These are phyloP conservation scores for Parnassius orleans DNA, from an alignment of 2,888 invertebrate species.

Conservation along the genomic window DNA sequence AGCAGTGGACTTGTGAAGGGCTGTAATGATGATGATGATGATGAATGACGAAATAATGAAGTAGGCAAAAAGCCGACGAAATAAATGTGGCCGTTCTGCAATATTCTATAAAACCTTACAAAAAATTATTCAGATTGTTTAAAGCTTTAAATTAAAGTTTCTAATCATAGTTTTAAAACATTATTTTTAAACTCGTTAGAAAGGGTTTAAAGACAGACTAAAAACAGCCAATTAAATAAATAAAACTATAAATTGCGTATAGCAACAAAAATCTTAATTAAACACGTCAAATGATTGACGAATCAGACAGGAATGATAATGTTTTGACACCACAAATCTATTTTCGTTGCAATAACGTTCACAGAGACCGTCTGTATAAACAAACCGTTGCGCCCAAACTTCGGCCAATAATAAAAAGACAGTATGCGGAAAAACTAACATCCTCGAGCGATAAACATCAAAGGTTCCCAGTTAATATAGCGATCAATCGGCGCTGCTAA, in stretches of 20 bases:
- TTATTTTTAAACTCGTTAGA: background rate
- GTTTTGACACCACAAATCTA: slow-evolving; percentile 77
- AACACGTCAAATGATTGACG: slow-evolving; percentile 39
- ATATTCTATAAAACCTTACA: too few relatives aligned
- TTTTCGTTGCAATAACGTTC: slow-evolving; percentile 62
- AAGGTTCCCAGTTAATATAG: slow-evolving; percentile 67
- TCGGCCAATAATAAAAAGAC: slow-evolving; percentile 79
- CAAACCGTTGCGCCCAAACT: slow-evolving; percentile 76
- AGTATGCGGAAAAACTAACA: slow-evolving; percentile 81
- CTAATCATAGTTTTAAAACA: background rate
- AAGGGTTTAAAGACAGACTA: background rate
- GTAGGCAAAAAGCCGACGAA: too few relatives aligned
- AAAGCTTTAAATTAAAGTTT: background rate
- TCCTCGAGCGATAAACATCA: slow-evolving; percentile 74
- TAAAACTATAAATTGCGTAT: background rate
- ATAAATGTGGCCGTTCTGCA: too few relatives aligned
- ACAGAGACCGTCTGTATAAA: slow-evolving; percentile 70
- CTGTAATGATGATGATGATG: too few relatives aligned
- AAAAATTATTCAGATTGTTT: too few relatives aligned
- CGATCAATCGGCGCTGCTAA: slow-evolving; percentile 69
- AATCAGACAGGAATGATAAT: slow-evolving; percentile 63
- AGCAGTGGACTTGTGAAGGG: too few relatives aligned
- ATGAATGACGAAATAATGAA: too few relatives aligned
- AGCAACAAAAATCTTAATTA: slow-evolving; percentile 7
- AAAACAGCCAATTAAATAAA: background rate